These are phyloP conservation scores for Diarsia mendica DNA, from an alignment of 2,888 invertebrate species.

Conservation along the genomic window DNA sequence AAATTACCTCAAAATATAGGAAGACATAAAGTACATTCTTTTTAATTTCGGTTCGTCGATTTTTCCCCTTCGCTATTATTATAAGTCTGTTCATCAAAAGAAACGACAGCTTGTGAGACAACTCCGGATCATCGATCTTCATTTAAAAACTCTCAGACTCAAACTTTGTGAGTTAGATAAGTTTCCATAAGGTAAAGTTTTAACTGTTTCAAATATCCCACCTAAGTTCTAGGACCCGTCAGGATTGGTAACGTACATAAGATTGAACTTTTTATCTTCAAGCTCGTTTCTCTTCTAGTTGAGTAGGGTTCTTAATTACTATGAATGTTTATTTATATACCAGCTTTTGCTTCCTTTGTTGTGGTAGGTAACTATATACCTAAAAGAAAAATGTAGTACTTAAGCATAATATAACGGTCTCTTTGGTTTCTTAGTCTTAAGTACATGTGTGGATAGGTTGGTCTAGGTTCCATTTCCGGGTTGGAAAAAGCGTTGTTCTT, in stretches of 20 bases:
- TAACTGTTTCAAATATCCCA: slow-evolving; percentile 44
- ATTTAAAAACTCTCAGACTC: slow-evolving; percentile 51
- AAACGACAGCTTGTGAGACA: slow-evolving; percentile 29
- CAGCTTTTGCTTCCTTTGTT: neutral
- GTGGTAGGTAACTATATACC: neutral
- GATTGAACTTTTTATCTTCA: slow-evolving; percentile 49
- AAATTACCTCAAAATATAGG: neutral
- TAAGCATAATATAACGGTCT: too few species aligned
- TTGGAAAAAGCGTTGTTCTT: neutral
- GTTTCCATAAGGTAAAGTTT: slow-evolving; percentile 44
- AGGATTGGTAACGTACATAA: slow-evolving; percentile 40
- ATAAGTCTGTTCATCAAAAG: slow-evolving; percentile 9
- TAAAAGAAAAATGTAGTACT: neutral
- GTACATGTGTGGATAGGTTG: too few species aligned
- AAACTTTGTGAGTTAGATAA: slow-evolving; percentile 33
- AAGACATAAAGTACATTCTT: neutral
- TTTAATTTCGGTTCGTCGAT: neutral
- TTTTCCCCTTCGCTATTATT: neutral
- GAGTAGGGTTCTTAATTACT: neutral
- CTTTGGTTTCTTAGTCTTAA: too few species aligned
- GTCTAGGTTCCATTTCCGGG: neutral
- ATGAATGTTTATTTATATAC: neutral
- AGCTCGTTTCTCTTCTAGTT: slow-evolving; percentile 5
- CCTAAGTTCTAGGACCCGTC: slow-evolving; percentile 44
- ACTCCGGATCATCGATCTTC: slow-evolving; percentile 58